Percentiles rank a stretch among this genome's conserved stretches.
These are phyloP conservation scores for Capitulum mitella DNA, from an alignment of 2,888 invertebrate genomes.

Conservation along the genomic window DNA sequence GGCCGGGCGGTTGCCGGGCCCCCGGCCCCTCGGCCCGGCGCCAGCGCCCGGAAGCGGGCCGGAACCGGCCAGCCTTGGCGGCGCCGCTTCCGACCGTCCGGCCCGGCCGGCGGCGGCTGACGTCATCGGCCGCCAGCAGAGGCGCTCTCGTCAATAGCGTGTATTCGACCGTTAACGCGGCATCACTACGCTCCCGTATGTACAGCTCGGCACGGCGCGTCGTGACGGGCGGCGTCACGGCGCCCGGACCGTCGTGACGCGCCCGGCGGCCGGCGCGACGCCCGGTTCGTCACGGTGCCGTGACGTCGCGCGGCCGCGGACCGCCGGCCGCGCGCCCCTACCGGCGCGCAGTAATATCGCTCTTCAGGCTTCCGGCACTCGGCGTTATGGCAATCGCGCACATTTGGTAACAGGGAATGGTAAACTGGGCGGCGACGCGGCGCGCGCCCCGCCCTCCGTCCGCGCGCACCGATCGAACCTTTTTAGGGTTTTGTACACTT, in stretches of 20 bases:
- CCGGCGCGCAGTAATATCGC: not conserved
- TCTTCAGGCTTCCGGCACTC: not conserved
- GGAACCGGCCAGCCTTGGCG: not conserved
- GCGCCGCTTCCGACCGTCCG: not conserved
- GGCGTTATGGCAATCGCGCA: not conserved
- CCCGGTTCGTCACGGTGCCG: not conserved
- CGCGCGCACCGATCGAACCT: not conserved
- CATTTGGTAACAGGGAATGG: constrained; percentile 20
- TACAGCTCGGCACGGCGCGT: not conserved
- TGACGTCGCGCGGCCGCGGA: not conserved
- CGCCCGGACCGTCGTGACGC: not conserved
- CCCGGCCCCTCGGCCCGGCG: not conserved
- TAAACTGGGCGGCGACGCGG: not conserved
- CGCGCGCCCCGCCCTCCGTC: not conserved
- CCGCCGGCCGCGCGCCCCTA: not conserved
- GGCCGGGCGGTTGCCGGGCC: not conserved
- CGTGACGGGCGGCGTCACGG: not conserved
- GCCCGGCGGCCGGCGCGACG: too few relatives aligned
- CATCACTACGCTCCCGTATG: not conserved
- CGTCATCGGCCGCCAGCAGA: too few relatives aligned
- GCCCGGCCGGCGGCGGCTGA: not conserved
- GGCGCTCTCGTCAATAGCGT: not conserved
- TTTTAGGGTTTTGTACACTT: constrained; percentile 22
- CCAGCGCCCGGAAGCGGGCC: not conserved
- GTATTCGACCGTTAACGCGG: constrained; percentile 1